phyloP scores from a whole-genome alignment of 1,140 invertebrate genomes.

The Drosophila kohkoa region DNA sequence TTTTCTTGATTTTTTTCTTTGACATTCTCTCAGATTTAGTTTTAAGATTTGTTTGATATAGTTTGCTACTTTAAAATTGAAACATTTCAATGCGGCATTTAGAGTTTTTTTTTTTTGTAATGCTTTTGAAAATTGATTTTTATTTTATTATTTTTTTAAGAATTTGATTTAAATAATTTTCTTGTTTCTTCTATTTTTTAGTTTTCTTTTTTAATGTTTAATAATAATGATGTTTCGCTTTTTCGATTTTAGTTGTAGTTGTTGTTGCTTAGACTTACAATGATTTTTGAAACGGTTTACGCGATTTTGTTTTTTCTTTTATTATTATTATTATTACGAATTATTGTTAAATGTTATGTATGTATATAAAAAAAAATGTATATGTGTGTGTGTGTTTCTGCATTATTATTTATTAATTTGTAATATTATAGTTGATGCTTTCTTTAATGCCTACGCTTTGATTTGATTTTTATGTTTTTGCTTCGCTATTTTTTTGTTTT shows the following conservation, averaged over 20 bases:
- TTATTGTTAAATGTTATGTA: constrained; percentile 44
- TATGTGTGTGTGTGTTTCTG: background rate
- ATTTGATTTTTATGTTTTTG: constrained; percentile 22
- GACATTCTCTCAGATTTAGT: background rate
- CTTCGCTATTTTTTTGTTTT: background rate
- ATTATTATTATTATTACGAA: constrained; percentile 28
- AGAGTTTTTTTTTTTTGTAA: constrained; percentile 35
- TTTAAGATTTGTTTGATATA: constrained; percentile 18
- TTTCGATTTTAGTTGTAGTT: constrained; percentile 24
- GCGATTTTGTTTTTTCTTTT: background rate
- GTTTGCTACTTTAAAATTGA: constrained; percentile 34
- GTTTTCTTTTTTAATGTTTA: background rate
- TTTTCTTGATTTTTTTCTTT: background rate
- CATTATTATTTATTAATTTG: constrained; percentile 1
- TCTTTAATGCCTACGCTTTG: constrained; percentile 23
- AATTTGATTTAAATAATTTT: constrained; percentile 41
- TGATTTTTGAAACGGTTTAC: constrained; percentile 52
- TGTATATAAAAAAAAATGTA: constrained; percentile 36
- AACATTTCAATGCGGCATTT: constrained; percentile 27
- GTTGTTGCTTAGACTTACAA: constrained; percentile 39
- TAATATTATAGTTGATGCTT: constrained; percentile 25
- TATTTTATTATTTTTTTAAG: constrained; percentile 24
- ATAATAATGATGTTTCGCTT: constrained; percentile 1
- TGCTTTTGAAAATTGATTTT: constrained; percentile 24
- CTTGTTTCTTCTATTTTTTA: constrained; percentile 1